Base-by-base conservation (phyloP, 2,113 vertebrate species). In the Cardinalis cardinalis region DNA sequence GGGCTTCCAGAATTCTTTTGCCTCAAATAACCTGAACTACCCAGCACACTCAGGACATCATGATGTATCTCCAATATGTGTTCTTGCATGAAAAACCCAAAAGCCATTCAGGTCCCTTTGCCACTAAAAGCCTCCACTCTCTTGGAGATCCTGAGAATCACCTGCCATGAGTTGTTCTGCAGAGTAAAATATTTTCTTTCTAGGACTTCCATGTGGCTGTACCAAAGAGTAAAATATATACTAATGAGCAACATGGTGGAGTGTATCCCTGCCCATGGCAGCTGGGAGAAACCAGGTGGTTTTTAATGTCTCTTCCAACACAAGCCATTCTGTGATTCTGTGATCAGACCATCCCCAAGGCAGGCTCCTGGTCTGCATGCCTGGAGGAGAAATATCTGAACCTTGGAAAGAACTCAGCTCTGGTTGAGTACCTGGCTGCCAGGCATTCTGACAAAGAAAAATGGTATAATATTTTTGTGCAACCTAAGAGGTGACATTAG, bases 101-200 rank as follows among this genome's bases (percentile, higher is more conserved):
- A 72, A 88, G 23, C 16, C 28, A 75, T 71, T 69, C 53, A 58
- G n/a, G 31, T 44, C 17, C 10, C 8, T 17, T 73, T 89, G 32
- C 19, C 26, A 51, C 25, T 44, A 34, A 69, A 70, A 51, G 14
- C 0, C 0, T 1, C 5, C 10, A 7, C 18, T 80, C 28, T 32
- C 23, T 25, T 19, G 24, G 28, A 8, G 7, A 48, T 55, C n/a
- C 38, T 52, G 10, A 59, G 24, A 44, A 52, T 21, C 38, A 44
- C 32, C 43, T 58, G 38, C 20, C 19, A 11, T 11, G 28, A 58
- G 12, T 2, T 52, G 10, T 29, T 52, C 14, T 29, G 38, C 38
- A 31, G 38, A 73, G 4, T 18, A 66, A 52, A 38, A 15, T 40
- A 9, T n/a, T n/a, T 73, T 34, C 13, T 73, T 88, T 46, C 38